Base-by-base conservation (phyloP, 2,888 invertebrate genomes). In the Pseudoips prasinana region DNA sequence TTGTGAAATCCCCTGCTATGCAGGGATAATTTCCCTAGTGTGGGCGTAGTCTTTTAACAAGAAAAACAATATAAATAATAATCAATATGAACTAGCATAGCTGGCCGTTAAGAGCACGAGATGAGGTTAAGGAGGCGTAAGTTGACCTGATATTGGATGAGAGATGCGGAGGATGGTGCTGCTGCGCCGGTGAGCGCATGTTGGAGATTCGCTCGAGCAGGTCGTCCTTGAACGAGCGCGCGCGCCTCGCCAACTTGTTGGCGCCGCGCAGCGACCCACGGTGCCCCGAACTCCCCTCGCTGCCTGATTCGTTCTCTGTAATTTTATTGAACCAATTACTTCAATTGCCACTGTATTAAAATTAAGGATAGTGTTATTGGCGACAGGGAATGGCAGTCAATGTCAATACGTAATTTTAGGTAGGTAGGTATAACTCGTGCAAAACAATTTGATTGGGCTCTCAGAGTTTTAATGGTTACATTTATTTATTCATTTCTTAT, bases 151-250 rank as follows among this genome's bases (percentile, higher is more conserved):
- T 71, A 55, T 72, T 90, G 49, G 77, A 80, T 22, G 83, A 74
- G 58, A 87, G 81, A 72, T 88, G 88, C 39, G 84, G 77, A 64
- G 76, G 82, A 58, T 75, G 86, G 56, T 88, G 91, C 64, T 88
- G 90, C 48, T 89, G 92, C 58, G 87, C 91, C 31, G 96, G 95
- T 51, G 95, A 95, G 57, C 96, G 93, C 94, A 96, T 96, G 82
- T 95, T 94, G 56, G 95, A 95, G 78, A 96, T 92, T 83, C 95
- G 95, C 81, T 96, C 96, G 73, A 96, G 91, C 69, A 97, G 92
- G 87, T 96, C 96, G 91, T 96, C 96, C 89, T 96, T 97, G 89
- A 97, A 96, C 51, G 96, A 96, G 60, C 96, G 93, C 48, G 96
- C 96, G 52, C 96, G 92, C 54, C 95, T 90, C 39, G 96, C 96